Conservation (phyloP, 1,140 invertebrate genomes). For the Whitmania pigra region DNA sequence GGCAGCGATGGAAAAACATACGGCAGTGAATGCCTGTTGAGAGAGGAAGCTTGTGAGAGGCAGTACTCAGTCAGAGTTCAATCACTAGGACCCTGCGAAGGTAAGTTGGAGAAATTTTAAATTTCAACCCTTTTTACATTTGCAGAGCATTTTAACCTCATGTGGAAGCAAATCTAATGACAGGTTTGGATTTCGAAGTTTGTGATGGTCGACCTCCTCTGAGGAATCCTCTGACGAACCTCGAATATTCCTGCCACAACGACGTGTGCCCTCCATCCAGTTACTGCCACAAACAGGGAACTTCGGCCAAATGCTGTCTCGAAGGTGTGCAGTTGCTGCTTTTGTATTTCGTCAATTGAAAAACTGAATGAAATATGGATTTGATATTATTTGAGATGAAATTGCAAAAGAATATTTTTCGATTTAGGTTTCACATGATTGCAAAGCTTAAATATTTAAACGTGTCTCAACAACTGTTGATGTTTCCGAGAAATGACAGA, state of each 20-base stretch:
- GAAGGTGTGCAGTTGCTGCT: slow-evolving; percentile 35
- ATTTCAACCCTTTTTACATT: not conserved
- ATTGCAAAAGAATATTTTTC: too few species aligned
- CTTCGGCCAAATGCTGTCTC: slow-evolving; percentile 33
- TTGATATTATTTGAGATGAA: too few species aligned
- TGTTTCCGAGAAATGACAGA: too few species aligned
- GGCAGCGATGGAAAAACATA: slow-evolving; percentile 28
- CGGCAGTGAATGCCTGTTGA: slow-evolving; percentile 26
- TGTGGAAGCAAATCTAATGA: not conserved
- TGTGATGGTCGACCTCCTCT: slow-evolving; percentile 70
- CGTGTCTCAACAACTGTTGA: too few species aligned
- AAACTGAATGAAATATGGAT: too few species aligned
- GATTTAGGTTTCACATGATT: too few species aligned
- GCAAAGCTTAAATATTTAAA: too few species aligned
- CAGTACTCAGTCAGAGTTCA: slow-evolving; percentile 57
- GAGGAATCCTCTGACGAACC: slow-evolving; percentile 54
- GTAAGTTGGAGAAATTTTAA: not conserved
- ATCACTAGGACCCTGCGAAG: slow-evolving; percentile 21
- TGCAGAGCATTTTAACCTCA: not conserved
- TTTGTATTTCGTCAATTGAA: too few species aligned
- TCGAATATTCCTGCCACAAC: slow-evolving; percentile 66
- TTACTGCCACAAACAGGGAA: slow-evolving; percentile 33
- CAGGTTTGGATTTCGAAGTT: slow-evolving; percentile 68
- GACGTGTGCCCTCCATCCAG: slow-evolving; percentile 59
- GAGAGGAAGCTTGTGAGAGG: slow-evolving; percentile 44